Conservation (phyloP, 1,140 invertebrate species). For the Lordiphosa collinella region DNA sequence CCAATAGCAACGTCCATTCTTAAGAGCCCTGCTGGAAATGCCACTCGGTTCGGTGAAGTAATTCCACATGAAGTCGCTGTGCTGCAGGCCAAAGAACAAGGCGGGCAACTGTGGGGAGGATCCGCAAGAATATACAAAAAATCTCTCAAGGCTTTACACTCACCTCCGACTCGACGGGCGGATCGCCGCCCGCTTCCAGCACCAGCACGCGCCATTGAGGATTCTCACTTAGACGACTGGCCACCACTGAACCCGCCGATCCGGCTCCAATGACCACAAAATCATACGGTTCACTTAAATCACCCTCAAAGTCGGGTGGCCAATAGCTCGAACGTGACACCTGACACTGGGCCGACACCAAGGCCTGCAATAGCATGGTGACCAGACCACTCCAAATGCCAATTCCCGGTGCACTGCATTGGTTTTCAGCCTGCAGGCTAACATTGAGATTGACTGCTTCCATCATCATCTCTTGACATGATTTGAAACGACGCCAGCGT, state of each 20-base stretch:
- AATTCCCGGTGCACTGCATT: conserved; percentile 2
- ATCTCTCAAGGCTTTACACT: too few species aligned
- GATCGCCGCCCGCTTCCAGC: conserved; percentile 83
- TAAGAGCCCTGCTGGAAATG: conserved; percentile 81
- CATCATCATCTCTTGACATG: conserved; percentile 38
- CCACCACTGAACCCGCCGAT: conserved; percentile 83
- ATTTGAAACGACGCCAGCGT: conserved; percentile 20
- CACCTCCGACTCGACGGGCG: conserved; percentile 81
- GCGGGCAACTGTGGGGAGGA: conserved; percentile 83
- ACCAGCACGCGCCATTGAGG: conserved; percentile 82
- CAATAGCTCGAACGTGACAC: conserved; percentile 81
- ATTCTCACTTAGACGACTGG: conserved; percentile 82
- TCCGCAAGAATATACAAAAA: too few species aligned
- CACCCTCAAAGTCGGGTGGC: conserved; percentile 81
- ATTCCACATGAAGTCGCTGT: conserved; percentile 83
- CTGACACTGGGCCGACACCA: conserved; percentile 81
- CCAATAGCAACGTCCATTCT: conserved; percentile 83
- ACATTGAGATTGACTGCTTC: conserved; percentile 2
- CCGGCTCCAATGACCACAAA: conserved; percentile 84
- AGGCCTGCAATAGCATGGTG: conserved; percentile 80
- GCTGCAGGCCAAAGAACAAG: conserved; percentile 80
- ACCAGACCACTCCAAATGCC: conserved; percentile 77
- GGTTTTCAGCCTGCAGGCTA: neutral
- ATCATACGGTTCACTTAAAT: conserved; percentile 77
- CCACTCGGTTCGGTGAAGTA: conserved; percentile 84